Evolutionary conservation across 2,113 vertebrate genomes (phyloP).

Genomic region (Thalassoma bifasciatum): DNA sequence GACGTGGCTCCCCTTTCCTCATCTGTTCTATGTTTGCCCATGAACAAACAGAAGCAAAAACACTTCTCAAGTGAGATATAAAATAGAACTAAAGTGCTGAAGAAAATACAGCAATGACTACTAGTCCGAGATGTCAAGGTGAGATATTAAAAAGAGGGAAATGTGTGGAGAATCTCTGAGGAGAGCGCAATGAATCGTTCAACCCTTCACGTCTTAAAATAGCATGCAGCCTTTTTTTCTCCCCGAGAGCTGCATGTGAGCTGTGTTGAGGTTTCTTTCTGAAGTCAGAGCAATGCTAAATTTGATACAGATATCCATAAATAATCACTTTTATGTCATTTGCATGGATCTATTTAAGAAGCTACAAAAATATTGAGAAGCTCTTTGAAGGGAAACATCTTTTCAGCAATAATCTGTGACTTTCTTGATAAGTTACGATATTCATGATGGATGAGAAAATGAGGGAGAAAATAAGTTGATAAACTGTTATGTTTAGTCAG

Average conservation of each 20-base stretch:
- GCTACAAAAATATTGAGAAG: neutral
- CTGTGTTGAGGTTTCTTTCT: neutral
- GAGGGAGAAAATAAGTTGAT: neutral
- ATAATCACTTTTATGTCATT: neutral
- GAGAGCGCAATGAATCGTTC: conserved; percentile 43
- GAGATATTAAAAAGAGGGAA: conserved; percentile 37
- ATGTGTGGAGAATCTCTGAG: conserved; percentile 33
- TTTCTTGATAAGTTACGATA: conserved; percentile 6
- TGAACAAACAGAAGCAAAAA: conserved; percentile 55
- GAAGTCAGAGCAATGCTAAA: neutral
- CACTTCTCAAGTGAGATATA: conserved; percentile 37
- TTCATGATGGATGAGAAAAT: neutral
- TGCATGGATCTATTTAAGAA: neutral
- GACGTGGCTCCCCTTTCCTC: conserved; percentile 21
- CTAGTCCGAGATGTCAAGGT: conserved; percentile 45
- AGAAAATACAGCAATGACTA: conserved; percentile 32
- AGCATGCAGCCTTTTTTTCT: neutral
- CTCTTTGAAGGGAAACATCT: neutral
- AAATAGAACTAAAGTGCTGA: conserved; percentile 57
- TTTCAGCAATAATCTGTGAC: conserved; percentile 13
- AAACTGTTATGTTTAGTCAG: too few species aligned
- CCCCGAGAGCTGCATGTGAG: neutral
- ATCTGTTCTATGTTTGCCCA: conserved; percentile 65
- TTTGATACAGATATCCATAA: neutral
- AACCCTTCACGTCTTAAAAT: conserved; percentile 17